These are phyloP conservation scores for Bathynomus jamesi DNA, from an alignment of 1,140 invertebrate genomes.

Conservation along the genomic window DNA sequence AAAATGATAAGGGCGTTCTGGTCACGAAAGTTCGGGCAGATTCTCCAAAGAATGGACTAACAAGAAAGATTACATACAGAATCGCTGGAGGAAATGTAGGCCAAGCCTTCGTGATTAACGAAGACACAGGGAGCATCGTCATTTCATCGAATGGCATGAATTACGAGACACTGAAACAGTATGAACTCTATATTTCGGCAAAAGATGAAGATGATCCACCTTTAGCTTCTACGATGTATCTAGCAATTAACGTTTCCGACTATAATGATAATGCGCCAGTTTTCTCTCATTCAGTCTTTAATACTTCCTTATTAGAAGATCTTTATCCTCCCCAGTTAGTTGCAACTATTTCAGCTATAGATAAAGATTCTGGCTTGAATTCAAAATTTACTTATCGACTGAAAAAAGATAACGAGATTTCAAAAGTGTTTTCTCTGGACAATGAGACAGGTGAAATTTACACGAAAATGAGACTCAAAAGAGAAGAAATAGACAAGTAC, in stretches of 20 bases:
- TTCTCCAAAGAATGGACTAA: constrained; percentile 58
- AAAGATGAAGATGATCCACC: constrained; percentile 71
- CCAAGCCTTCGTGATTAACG: constrained; percentile 70
- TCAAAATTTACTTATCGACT: constrained; percentile 72
- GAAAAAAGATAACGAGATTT: constrained; percentile 46
- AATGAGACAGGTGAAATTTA: constrained; percentile 71
- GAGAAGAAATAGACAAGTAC: constrained; percentile 77
- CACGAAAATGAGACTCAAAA: constrained; percentile 72
- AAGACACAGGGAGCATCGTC: constrained; percentile 64
- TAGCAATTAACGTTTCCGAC: constrained; percentile 79
- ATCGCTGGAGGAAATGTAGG: constrained; percentile 87
- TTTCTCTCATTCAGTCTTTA: constrained; percentile 71
- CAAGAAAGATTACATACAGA: constrained; percentile 59
- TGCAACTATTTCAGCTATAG: constrained; percentile 66
- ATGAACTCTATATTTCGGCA: constrained; percentile 89
- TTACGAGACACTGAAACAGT: constrained; percentile 72
- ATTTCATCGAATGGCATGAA: constrained; percentile 70
- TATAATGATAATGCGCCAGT: constrained; percentile 83
- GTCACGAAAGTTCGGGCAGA: constrained; percentile 44
- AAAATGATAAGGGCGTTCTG: constrained; percentile 54
- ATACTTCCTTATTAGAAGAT: constrained; percentile 75
- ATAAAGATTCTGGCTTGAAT: constrained; percentile 79
- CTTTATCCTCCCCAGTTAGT: constrained; percentile 69
- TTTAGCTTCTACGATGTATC: constrained; percentile 56
- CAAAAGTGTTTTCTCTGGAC: constrained; percentile 71